Percentiles rank a stretch among this genome's conserved stretches.
Conservation (phyloP, 2,797 vertebrate species). For the Triplophysa bombifrons region DNA sequence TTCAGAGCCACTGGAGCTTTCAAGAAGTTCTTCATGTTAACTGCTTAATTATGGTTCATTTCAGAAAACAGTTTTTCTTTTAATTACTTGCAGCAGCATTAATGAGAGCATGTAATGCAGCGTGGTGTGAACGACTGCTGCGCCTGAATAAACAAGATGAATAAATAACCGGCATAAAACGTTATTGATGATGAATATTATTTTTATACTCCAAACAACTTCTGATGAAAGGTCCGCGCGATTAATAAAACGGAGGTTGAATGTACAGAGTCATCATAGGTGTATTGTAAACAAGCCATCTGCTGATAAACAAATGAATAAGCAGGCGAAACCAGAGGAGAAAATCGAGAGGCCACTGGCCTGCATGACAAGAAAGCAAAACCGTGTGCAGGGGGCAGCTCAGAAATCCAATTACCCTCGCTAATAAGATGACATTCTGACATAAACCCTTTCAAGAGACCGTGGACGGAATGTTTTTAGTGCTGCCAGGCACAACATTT, state of each 20-base stretch:
- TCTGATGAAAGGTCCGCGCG: slow-evolving; percentile 12
- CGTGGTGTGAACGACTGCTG: slow-evolving; percentile 37
- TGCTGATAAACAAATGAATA: slow-evolving; percentile 70
- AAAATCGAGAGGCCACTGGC: slow-evolving; percentile 69
- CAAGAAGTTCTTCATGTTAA: slow-evolving; percentile 30
- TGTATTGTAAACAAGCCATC: slow-evolving; percentile 47
- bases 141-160: slow-evolving; percentile 44
- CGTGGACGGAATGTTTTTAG: slow-evolving; percentile 76
- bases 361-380: slow-evolving; percentile 71
- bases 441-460: slow-evolving; percentile 78
- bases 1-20: slow-evolving; percentile 4
- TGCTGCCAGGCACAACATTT: slow-evolving; percentile 62
- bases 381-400: slow-evolving; percentile 73
- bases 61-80: slow-evolving; percentile 29
- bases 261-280: slow-evolving; percentile 25
- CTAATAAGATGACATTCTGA: slow-evolving; percentile 85
- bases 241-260: slow-evolving; percentile 33
- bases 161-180: slow-evolving; percentile 26
- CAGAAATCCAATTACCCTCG: slow-evolving; percentile 89
- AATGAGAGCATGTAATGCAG: slow-evolving; percentile 41
- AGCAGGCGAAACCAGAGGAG: slow-evolving; percentile 53
- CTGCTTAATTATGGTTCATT: slow-evolving; percentile 42
- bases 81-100: slow-evolving; percentile 46
- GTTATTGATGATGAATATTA: slow-evolving; percentile 18
- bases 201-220: slow-evolving; percentile 25